A percentile compares a stretch with the other conserved stretches of the same genome.
Evolutionary conservation across 2,888 invertebrate genomes (phyloP).

Genomic region (Hydrotaea diabolus): DNA sequence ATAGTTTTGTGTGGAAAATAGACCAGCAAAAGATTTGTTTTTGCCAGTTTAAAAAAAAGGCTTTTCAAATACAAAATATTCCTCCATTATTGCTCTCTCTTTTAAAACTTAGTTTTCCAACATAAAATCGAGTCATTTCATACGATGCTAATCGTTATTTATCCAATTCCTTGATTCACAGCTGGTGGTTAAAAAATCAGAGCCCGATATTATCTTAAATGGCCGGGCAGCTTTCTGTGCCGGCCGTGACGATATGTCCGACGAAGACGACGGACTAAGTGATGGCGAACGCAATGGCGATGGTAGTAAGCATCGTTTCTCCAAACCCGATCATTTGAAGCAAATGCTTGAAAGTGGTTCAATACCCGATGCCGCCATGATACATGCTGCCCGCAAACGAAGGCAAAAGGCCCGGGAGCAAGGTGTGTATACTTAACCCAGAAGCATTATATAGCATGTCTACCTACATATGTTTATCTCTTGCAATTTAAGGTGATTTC

Average conservation of each 20-base stretch:
- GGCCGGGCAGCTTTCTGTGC: slow-evolving; percentile 92
- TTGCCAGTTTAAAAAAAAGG: no score
- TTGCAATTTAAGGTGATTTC: slow-evolving; percentile 81
- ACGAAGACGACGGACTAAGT: slow-evolving; percentile 84
- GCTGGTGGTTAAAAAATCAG: slow-evolving; percentile 83
- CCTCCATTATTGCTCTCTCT: not conserved
- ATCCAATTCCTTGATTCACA: slow-evolving; percentile 72
- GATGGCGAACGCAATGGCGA: slow-evolving; percentile 77
- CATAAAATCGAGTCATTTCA: slow-evolving; percentile 41
- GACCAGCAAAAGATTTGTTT: no score
- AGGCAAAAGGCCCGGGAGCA: slow-evolving; percentile 96
- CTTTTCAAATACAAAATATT: no score
- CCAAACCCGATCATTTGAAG: slow-evolving; percentile 87
- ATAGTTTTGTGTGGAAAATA: no score
- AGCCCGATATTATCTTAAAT: slow-evolving; percentile 86
- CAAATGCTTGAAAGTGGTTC: slow-evolving; percentile 92
- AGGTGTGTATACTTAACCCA: slow-evolving; percentile 78
- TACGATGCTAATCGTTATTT: slow-evolving; percentile 53
- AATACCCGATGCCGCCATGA: slow-evolving; percentile 98
- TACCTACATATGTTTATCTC: not conserved
- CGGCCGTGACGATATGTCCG: slow-evolving; percentile 85
- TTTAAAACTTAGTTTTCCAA: not conserved
- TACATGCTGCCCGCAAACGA: slow-evolving; percentile 97
- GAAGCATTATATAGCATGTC: not conserved
- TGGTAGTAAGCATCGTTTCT: slow-evolving; percentile 82